Evolutionary conservation across 2,797 vertebrate species (phyloP).

Genomic region (Hyperoplus lanceolatus): DNA sequence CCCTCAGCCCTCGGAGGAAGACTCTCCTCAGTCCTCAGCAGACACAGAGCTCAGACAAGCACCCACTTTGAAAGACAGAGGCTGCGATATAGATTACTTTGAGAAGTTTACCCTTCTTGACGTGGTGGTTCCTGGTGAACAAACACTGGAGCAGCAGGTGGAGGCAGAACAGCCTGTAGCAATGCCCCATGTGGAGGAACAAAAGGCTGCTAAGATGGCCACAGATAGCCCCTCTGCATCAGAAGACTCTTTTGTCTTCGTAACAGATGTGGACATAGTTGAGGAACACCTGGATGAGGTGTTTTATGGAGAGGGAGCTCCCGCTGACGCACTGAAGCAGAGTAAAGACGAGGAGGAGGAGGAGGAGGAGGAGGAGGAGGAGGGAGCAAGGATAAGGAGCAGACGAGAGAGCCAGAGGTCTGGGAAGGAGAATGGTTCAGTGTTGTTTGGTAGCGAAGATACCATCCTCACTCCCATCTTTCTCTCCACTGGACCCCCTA

Average conservation of each 20-base stretch:
- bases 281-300: constrained; percentile 90
- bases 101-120: constrained; percentile 95
- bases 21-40: constrained; percentile 52
- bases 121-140: constrained; percentile 82
- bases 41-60: constrained; percentile 56
- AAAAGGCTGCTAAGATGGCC: constrained; percentile 35
- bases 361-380: constrained; percentile 50
- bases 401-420: constrained; percentile 80
- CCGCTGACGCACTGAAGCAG: constrained; percentile 82
- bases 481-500: constrained; percentile 88
- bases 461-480: constrained; percentile 89
- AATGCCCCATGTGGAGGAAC: constrained; percentile 50
- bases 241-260: constrained; percentile 83
- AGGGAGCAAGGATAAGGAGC: constrained; percentile 57
- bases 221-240: constrained; percentile 42
- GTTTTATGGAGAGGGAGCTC: constrained; percentile 86
- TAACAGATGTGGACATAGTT: constrained; percentile 86
- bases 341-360: constrained; percentile 48
- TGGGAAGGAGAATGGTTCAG: constrained; percentile 84
- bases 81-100: constrained; percentile 91
- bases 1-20: constrained; percentile 57
- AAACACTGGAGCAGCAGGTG: constrained; percentile 56
- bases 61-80: constrained; percentile 66
- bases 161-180: constrained; percentile 42
- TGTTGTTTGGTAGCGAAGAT: constrained; percentile 90